These are phyloP conservation scores for Ifrita kowaldi DNA, from an alignment of 2,113 vertebrate genomes.

Conservation along the genomic window DNA sequence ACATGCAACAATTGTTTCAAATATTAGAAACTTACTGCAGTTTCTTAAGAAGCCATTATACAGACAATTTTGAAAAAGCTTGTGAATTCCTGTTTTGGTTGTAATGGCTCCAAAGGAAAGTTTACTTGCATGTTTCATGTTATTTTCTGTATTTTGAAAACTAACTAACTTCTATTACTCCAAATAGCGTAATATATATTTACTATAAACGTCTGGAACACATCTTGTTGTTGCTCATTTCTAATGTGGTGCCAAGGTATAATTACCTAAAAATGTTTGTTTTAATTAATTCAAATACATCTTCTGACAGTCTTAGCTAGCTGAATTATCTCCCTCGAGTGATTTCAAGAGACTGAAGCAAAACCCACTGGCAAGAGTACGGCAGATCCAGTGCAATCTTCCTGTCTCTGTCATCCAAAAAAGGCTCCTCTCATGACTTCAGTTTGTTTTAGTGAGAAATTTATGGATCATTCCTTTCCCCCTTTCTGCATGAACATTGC, in stretches of 20 bases:
- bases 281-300: not conserved
- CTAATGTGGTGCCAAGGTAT: not conserved
- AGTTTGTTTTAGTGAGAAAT: not conserved
- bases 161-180: not conserved
- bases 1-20: not conserved
- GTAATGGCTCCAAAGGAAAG: not conserved
- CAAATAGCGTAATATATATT: not conserved
- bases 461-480: not conserved
- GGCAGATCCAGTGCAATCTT: not conserved
- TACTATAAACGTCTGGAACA: not conserved
- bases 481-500: not conserved
- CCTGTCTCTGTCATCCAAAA: not conserved
- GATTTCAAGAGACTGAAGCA: not conserved
- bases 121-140: not conserved
- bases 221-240: not conserved
- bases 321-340: not conserved
- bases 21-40: not conserved
- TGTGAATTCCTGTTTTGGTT: not conserved
- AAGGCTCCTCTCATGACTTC: not conserved
- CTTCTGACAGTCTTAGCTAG: not conserved
- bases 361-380: not conserved
- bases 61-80: not conserved
- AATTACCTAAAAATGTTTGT: not conserved
- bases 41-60: not conserved
- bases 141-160: not conserved